Conservation (phyloP, 2,797 vertebrate species). For the Pteronotus mesoamericanus region DNA sequence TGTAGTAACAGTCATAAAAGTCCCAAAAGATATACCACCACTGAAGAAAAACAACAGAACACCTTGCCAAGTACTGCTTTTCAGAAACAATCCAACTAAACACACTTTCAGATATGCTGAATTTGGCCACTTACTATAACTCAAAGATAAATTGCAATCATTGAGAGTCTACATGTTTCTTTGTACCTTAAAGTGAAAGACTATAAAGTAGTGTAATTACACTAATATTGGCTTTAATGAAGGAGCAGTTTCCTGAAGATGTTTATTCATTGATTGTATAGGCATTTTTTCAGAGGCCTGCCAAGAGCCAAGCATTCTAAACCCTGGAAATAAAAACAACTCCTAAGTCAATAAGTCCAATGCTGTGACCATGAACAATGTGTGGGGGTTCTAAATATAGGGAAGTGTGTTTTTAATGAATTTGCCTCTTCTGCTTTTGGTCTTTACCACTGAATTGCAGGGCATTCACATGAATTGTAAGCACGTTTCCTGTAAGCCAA, state of each 20-base stretch:
- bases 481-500: not conserved
- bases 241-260: not conserved
- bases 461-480: not conserved
- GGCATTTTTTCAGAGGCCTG: not conserved
- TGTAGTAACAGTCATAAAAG: not conserved
- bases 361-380: not conserved
- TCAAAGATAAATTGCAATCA: not conserved
- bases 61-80: not conserved
- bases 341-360: not conserved
- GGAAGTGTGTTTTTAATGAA: not conserved
- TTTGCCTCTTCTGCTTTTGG: not conserved
- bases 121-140: not conserved
- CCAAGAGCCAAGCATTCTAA: not conserved
- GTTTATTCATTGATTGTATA: not conserved
- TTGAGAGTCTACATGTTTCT: not conserved
- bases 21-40: not conserved
- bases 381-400: not conserved
- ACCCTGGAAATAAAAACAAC: not conserved
- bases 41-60: not conserved
- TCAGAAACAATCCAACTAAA: not conserved
- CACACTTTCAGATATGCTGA: not conserved
- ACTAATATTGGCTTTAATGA: not conserved
- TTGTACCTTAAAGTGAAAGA: not conserved
- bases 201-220: conserved; percentile 7
- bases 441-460: not conserved